Evolutionary conservation across 2,797 vertebrate species (phyloP), one percentile per base, ranked within the genome.

Genomic region (Squalus acanthias): DNA sequence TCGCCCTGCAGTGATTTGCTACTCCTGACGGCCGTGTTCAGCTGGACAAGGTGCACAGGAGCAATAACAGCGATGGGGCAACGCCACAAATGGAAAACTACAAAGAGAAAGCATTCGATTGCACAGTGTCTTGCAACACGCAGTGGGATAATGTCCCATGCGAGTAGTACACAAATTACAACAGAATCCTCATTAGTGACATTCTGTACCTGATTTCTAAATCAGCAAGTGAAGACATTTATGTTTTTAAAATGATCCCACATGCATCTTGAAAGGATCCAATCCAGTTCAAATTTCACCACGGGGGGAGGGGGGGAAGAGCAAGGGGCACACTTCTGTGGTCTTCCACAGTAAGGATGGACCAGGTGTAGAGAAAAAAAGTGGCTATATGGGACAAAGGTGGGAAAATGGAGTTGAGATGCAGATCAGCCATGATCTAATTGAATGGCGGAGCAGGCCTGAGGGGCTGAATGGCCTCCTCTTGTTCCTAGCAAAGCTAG

Each of bases 81-180:
- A 95, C 4, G 53, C 13, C 33, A 60, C 20, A 76, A 95, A 95
- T 95, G 69, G 94, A 95, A 95, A 95, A 95, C 70, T 95, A 95
- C 69, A 95, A 76, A 46, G 26, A 72, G 22, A 72, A 57, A 20
- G 29, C 70, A 76, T 57, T 74, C 0, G 70, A 95, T 76, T 95
- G 50, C 65, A 92, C n/a, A 74, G 70, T 53, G 53, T 95, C 29
- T 95, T 95, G 94, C 70, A 95, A 76, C 91, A 93, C 50, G 46
- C 70, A 95, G 26, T 33, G 70, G 94, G 24, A 95, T 57, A 33
- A 20, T 50, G 26, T 33, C 5, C 94, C 29, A 13, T 57, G 26
- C 2, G 13, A 76, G 94, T 9, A 95, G 72, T 95, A 60, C 67
- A 74, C 46, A 74, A 0, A 95, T 95, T 95, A 76, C 94, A 95